Evolutionary conservation across 2,113 vertebrate genomes (phyloP), one percentile per base, ranked within the genome.

Genomic region (Carassius auratus): DNA sequence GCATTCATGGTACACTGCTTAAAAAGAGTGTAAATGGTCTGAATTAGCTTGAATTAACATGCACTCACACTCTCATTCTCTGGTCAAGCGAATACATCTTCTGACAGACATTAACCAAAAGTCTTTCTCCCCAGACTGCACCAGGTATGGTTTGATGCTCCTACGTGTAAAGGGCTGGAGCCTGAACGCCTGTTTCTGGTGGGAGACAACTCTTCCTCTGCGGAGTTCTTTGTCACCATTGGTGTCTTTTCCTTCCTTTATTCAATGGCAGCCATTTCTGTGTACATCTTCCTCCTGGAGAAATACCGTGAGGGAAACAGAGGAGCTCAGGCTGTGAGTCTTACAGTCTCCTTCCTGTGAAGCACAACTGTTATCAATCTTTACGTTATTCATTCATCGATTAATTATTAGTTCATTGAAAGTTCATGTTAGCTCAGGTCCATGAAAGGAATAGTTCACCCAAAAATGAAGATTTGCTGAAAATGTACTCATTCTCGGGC

Each of bases 191-290:
- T 95, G 2, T 97, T 97, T 91, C 94, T 98, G 73, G 86, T 95
- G 3, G 97, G 97, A 4, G 96, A 98, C 91, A 96, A 95, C 93
- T 97, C 97, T 6, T 97, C 97, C 15, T 97, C 96, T 0, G 96
- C 97, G 0, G 96, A 98, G 92, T 97, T 98, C 94, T 97, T 97
- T 3, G 97, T 98, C 93, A 97, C 97, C 50, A 94, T 97, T 61
- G 96, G 92, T 1, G 97, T 98, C 85, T 97, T 98, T 84, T 94
- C 97, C 90, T 98, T 98, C 92, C 95, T 98, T 73, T 98, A 98
- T 90, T 94, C 96, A 59, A 93, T 92, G n/a, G 96, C 93, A 0
- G 96, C 96, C 14, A 90, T 95, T 50, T 89, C 85, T 71, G 90
- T 96, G 87, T 97, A 97, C 77, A 33, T 97, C 86, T 97, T 97